phyloP scores from a whole-genome alignment of 2,113 vertebrate genomes.

The Ranitomeya variabilis region DNA sequence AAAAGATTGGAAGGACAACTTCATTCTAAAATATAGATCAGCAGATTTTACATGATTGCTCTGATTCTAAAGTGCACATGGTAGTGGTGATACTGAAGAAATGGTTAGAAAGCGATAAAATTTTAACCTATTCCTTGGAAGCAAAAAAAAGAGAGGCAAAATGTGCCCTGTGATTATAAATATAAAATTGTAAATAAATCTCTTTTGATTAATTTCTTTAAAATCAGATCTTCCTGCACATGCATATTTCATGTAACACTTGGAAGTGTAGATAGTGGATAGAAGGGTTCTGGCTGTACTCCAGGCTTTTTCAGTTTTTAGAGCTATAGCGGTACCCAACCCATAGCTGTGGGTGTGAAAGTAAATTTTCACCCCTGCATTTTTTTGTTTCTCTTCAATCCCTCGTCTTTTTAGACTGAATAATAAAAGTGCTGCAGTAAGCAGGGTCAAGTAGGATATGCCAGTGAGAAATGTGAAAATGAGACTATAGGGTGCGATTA shows the following conservation, averaged over 20 bases:
- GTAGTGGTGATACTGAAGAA: too few species aligned
- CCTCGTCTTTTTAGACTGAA: slow-evolving; percentile 81
- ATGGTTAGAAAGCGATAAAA: too few species aligned
- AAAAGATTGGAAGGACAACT: too few species aligned
- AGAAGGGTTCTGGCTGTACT: slow-evolving; percentile 77
- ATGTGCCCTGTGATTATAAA: too few species aligned
- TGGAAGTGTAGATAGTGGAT: slow-evolving; percentile 69
- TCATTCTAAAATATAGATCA: too few species aligned
- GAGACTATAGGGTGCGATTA: slow-evolving; percentile 87
- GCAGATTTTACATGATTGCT: too few species aligned
- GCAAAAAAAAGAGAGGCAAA: too few species aligned
- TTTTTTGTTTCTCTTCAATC: slow-evolving; percentile 89
- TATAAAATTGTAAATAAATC: too few species aligned
- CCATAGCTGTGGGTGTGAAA: slow-evolving; percentile 76
- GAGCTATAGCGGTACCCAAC: slow-evolving; percentile 67
- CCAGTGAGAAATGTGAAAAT: slow-evolving; percentile 75
- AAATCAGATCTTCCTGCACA: slow-evolving; percentile 16
- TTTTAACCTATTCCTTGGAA: too few species aligned
- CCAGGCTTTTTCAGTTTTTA: slow-evolving; percentile 81
- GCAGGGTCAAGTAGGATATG: slow-evolving; percentile 86
- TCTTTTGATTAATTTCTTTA: too few species aligned
- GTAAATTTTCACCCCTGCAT: slow-evolving; percentile 83
- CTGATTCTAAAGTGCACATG: too few species aligned
- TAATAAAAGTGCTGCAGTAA: slow-evolving; percentile 90
- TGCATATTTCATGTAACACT: slow-evolving; percentile 65